Conservation (phyloP, 2,113 vertebrate species). For the Dendrocopos noguchii region DNA sequence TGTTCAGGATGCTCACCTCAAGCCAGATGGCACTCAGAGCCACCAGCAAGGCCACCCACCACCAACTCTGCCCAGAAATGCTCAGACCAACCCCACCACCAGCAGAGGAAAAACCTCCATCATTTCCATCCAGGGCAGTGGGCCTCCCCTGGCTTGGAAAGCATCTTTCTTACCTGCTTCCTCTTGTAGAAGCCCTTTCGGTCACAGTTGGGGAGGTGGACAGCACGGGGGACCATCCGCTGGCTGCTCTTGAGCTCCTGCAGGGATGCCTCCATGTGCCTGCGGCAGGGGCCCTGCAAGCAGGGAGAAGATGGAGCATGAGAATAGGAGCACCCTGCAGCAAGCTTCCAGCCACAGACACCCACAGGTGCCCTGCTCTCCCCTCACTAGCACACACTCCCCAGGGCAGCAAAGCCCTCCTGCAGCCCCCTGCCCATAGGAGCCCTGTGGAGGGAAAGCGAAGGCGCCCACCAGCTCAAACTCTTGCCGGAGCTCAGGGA, state of each 20-base stretch:
- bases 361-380: background rate
- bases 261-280: slow-evolving; percentile 94
- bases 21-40: background rate
- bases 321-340: background rate
- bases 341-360: background rate
- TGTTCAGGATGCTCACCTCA: background rate
- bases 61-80: background rate
- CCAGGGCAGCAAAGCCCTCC: background rate
- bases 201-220: slow-evolving; percentile 98
- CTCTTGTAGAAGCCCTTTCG: slow-evolving; percentile 98
- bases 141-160: background rate
- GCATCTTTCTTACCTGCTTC: slow-evolving; percentile 85
- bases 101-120: background rate
- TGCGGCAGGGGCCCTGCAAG: slow-evolving; percentile 91
- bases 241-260: slow-evolving; percentile 93
- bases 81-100: background rate
- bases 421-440: fast-evolving
- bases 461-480: slow-evolving; percentile 89
- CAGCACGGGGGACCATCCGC: slow-evolving; percentile 87
- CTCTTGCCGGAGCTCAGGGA: slow-evolving; percentile 89
- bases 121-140: background rate
- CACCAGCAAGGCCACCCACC: background rate
- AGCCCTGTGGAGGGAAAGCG: fast-evolving
- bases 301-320: background rate
- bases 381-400: fast-evolving